These are phyloP conservation scores for Anguilla anguilla DNA, from an alignment of 2,797 vertebrate genomes.

Conservation along the genomic window DNA sequence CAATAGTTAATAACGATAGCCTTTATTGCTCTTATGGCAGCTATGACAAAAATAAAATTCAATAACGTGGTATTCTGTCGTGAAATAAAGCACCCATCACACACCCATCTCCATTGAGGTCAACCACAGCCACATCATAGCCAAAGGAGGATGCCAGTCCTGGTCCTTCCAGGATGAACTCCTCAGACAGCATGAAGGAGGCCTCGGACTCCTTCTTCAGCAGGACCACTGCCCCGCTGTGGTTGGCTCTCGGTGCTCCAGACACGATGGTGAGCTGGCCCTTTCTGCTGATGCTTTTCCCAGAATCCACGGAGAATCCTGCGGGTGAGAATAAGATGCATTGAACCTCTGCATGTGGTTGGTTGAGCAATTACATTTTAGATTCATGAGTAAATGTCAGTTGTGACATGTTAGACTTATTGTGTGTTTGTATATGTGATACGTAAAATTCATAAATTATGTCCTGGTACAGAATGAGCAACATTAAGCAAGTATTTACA, in stretches of 20 bases:
- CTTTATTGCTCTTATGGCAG: not conserved
- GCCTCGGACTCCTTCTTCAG: constrained; percentile 73
- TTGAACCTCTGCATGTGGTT: not conserved
- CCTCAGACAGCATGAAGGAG: constrained; percentile 67
- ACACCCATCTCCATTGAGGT: constrained; percentile 91
- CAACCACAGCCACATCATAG: constrained; percentile 91
- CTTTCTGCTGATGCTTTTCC: constrained; percentile 80
- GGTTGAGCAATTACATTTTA: not conserved
- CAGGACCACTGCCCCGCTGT: constrained; percentile 90
- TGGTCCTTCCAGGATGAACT: constrained; percentile 83
- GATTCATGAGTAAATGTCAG: constrained; percentile 11
- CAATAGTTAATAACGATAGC: too few relatives aligned
- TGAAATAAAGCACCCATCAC: constrained; percentile 34
- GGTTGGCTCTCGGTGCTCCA: constrained; percentile 92
- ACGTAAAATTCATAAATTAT: not conserved
- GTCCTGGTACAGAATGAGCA: not conserved
- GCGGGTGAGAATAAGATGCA: not conserved
- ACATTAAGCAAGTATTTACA: not conserved
- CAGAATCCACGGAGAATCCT: constrained; percentile 96
- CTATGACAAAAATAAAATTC: not conserved
- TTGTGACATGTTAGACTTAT: not conserved
- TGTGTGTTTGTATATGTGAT: not conserved
- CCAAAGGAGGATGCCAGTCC: constrained; percentile 95
- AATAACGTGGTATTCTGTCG: not conserved
- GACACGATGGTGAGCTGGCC: constrained; percentile 87